A percentile compares a stretch with the other conserved stretches of the same genome.
Conservation (phyloP, 2,888 invertebrate species). For the Orthosia incerta region DNA sequence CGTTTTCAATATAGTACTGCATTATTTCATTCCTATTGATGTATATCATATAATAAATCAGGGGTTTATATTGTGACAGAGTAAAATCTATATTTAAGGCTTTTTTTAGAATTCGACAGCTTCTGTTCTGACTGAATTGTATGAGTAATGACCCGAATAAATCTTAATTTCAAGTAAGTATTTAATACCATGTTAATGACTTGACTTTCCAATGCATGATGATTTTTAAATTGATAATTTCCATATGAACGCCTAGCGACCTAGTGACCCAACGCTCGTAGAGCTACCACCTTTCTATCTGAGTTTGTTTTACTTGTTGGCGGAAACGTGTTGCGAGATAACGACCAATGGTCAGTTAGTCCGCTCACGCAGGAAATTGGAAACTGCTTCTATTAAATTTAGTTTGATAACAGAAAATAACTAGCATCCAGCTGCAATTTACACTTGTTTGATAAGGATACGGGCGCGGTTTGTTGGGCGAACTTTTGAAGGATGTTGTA, state of each 20-base stretch:
- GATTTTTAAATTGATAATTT: constrained; percentile 64
- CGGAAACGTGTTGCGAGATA: constrained; percentile 73
- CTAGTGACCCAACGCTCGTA: constrained; percentile 73
- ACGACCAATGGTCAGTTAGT: constrained; percentile 64
- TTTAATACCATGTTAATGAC: constrained; percentile 41
- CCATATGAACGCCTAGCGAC: constrained; percentile 70
- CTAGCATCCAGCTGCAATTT: constrained; percentile 41
- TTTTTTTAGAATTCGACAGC: background rate
- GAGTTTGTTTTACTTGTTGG: constrained; percentile 78
- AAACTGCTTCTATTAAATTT: constrained; percentile 45
- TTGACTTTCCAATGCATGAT: constrained; percentile 58
- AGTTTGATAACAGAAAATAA: constrained; percentile 55
- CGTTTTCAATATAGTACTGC: constrained; percentile 24
- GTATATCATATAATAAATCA: background rate
- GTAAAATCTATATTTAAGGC: constrained; percentile 3
- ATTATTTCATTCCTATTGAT: constrained; percentile 8
- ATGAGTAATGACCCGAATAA: background rate
- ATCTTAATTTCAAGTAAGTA: constrained; percentile 5
- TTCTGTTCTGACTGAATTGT: background rate
- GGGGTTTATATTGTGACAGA: background rate
- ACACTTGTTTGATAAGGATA: constrained; percentile 36
- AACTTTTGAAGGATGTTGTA: constrained; percentile 10
- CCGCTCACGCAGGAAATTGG: constrained; percentile 72
- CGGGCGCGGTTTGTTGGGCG: constrained; percentile 14
- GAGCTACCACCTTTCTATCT: constrained; percentile 74